These are phyloP conservation scores for Campoplex capitator DNA, from an alignment of 2,888 invertebrate species.

Conservation along the genomic window DNA sequence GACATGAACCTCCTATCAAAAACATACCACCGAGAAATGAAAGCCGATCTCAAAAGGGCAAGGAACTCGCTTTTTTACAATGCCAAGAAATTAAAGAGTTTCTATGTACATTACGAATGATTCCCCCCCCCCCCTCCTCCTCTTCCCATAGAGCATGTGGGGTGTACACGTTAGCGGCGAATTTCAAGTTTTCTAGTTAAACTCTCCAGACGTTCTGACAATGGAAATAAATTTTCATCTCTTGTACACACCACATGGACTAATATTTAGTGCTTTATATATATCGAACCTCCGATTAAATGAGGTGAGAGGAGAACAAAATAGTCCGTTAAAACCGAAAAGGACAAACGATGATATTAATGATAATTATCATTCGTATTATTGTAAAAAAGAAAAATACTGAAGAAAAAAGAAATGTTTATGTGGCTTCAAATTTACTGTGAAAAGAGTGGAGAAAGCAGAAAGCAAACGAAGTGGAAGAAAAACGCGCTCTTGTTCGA, in stretches of 20 bases:
- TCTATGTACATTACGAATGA: slow-evolving; percentile 72
- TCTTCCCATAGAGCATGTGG: background rate
- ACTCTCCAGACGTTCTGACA: background rate
- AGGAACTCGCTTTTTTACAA: slow-evolving; percentile 82
- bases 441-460: no score
- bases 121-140: no score
- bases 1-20: slow-evolving; percentile 81
- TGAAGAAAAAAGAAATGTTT: no score
- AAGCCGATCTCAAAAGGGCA: slow-evolving; percentile 81
- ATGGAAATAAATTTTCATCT: background rate
- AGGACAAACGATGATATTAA: background rate
- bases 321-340: background rate
- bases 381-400: no score
- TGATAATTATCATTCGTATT: no score
- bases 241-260: background rate
- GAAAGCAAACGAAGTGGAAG: no score
- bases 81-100: slow-evolving; percentile 83
- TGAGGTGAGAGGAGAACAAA: background rate
- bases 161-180: background rate
- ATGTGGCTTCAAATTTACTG: no score
- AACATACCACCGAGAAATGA: slow-evolving; percentile 82
- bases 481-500: no score
- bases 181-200: background rate
- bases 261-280: background rate
- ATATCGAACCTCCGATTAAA: background rate